Percentiles rank a stretch among this genome's conserved stretches.
phyloP scores from a whole-genome alignment of 2,888 invertebrate genomes.

The Mimachlamys varia region DNA sequence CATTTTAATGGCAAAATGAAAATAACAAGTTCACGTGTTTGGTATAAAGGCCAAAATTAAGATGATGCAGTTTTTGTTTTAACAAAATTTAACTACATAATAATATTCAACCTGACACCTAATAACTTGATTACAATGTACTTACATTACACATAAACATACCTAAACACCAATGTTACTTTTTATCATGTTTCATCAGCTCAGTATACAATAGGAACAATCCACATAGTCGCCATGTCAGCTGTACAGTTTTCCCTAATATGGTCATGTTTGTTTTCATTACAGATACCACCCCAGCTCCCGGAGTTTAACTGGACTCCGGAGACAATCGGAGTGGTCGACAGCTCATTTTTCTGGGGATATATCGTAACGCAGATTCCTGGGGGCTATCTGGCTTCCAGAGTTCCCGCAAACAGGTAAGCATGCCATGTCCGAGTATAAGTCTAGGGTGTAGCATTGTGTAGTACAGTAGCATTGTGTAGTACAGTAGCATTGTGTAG shows the following conservation, averaged over 20 bases:
- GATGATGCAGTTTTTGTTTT: no score
- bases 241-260: not conserved
- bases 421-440: not conserved
- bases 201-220: not conserved
- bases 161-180: no score
- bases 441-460: not conserved
- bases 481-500: not conserved
- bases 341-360: slow-evolving; percentile 99
- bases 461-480: not conserved
- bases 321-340: slow-evolving; percentile 95
- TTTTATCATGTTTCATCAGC: no score
- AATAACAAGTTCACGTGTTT: no score
- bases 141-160: no score
- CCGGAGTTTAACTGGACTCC: slow-evolving; percentile 93
- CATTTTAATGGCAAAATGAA: no score
- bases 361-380: slow-evolving; percentile 99
- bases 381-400: slow-evolving; percentile 98
- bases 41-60: no score
- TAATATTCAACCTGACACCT: no score
- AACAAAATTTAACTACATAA: no score
- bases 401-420: slow-evolving; percentile 95
- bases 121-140: no score
- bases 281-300: slow-evolving; percentile 71
- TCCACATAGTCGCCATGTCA: not conserved
- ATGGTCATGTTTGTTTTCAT: slow-evolving; percentile 18